Base-by-base conservation (phyloP, 2,113 vertebrate genomes). In the Channa maculata region DNA sequence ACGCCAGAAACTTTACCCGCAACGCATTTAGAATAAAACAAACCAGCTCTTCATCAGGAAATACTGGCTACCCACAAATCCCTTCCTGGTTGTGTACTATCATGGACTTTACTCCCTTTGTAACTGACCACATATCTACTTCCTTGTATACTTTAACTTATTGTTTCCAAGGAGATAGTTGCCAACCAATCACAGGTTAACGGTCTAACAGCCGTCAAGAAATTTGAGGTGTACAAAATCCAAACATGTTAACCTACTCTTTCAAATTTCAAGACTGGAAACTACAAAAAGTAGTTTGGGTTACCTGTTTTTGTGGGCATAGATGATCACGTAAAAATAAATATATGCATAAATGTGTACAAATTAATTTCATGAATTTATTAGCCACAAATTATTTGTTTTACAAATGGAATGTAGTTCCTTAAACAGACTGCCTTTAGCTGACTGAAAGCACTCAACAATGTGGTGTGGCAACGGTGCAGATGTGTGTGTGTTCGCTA, bases 141-240 rank as follows among this genome's bases (percentile, higher is more conserved):
- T 95, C 93, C 94, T 94, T 91, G 89, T 92, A 54, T 11, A 41
- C 11, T 74, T 81, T 75, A 93, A 91, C 85, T 79, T 86, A 46
- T 88, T 89, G 54, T 58, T 41, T 14, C 55, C 80, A 79, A 37
- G 15, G 53, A 10, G 49, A 62, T 3, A 1, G 44, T 64, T 34
- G 24, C 58, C 52, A 70, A 3, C 45, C 7, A 57, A 11, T 39
- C 5, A 24, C 3, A 34, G 4, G 39, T 14, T 39, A 46, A 4
- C 4, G 0, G 14, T 66, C 10, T 5, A n/a, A 55, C 10, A 24
- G 24, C 24, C 24, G 2, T 24, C 24, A 24, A 24, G 24, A 24
- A 24, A 24, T 24, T 24, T 24, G 24, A 24, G 24, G 24, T 24
- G 24, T 24, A 24, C 24, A 24, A 24, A 24, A 24, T 24, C 24